phyloP scores from a whole-genome alignment of 2,888 invertebrate species.

The Drosophila niveifrons region DNA sequence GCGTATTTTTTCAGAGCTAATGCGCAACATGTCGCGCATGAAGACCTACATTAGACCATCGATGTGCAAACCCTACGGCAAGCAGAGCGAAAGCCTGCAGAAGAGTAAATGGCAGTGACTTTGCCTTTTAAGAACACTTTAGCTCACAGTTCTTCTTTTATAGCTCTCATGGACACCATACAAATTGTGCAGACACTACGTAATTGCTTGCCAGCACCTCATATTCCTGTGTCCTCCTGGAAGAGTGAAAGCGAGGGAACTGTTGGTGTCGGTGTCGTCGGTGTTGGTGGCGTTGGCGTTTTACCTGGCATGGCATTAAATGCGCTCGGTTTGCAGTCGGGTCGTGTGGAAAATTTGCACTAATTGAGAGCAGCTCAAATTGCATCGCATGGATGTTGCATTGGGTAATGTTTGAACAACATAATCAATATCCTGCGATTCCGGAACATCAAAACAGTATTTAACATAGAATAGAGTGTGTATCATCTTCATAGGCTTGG shows the following conservation, averaged over 20 bases:
- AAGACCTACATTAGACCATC: conserved; percentile 94
- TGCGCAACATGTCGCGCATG: conserved; percentile 95
- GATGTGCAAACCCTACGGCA: conserved; percentile 96
- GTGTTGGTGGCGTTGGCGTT: conserved; percentile 56
- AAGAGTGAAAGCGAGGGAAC: conserved; percentile 90
- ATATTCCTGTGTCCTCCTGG: conserved; percentile 95
- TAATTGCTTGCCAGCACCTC: conserved; percentile 94
- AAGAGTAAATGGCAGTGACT: conserved; percentile 89
- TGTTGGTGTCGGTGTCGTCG: conserved; percentile 49
- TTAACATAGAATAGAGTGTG: conserved; percentile 51
- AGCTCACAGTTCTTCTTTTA: not conserved
- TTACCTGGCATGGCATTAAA: conserved; percentile 59
- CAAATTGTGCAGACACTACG: conserved; percentile 94
- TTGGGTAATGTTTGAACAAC: conserved; percentile 45
- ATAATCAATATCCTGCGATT: conserved; percentile 26
- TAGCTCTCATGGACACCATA: conserved; percentile 94
- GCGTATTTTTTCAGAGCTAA: conserved; percentile 93
- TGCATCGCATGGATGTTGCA: conserved; percentile 36
- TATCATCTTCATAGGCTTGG: conserved; percentile 71
- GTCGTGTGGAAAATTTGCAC: conserved; percentile 69
- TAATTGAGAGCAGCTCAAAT: conserved; percentile 31
- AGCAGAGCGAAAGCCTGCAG: conserved; percentile 94
- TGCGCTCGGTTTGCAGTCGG: conserved; percentile 65
- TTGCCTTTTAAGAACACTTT: not conserved
- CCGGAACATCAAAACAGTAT: conserved; percentile 55